A percentile compares a stretch with the other conserved stretches of the same genome.
Conservation (phyloP, 2,888 invertebrate species). For the Microchrysa polita region DNA sequence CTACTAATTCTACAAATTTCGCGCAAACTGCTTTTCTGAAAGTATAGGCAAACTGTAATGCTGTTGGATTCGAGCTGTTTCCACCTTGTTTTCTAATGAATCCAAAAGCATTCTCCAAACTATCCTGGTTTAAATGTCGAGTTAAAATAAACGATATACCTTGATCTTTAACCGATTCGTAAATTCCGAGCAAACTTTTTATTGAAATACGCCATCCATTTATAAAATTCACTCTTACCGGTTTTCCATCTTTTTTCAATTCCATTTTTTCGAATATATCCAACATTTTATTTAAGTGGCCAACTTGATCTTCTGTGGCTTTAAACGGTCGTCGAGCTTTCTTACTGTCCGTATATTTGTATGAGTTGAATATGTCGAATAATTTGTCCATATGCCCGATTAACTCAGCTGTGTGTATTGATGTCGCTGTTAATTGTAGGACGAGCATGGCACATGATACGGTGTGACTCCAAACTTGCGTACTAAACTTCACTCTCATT, state of each 20-base stretch:
- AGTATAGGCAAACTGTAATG: neutral
- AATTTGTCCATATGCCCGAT: neutral
- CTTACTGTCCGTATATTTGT: neutral
- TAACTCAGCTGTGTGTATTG: neutral
- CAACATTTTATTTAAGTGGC: neutral
- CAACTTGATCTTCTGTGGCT: neutral
- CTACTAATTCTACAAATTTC: neutral
- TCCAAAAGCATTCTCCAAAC: neutral
- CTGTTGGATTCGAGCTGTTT: neutral
- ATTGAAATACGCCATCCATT: neutral
- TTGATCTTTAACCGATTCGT: neutral
- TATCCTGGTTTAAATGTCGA: neutral
- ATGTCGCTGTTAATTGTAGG: neutral
- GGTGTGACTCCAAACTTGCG: neutral
- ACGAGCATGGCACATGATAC: neutral
- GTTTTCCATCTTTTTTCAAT: neutral
- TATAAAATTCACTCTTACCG: neutral
- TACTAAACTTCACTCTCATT: neutral
- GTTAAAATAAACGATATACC: neutral
- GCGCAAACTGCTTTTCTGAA: neutral
- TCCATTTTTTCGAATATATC: neutral
- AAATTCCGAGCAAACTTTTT: neutral
- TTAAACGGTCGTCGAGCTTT: neutral
- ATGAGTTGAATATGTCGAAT: neutral
- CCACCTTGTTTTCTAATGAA: slow-evolving; percentile 13